Evolutionary conservation across 2,888 invertebrate species (phyloP).

Genomic region (Helleia helle): DNA sequence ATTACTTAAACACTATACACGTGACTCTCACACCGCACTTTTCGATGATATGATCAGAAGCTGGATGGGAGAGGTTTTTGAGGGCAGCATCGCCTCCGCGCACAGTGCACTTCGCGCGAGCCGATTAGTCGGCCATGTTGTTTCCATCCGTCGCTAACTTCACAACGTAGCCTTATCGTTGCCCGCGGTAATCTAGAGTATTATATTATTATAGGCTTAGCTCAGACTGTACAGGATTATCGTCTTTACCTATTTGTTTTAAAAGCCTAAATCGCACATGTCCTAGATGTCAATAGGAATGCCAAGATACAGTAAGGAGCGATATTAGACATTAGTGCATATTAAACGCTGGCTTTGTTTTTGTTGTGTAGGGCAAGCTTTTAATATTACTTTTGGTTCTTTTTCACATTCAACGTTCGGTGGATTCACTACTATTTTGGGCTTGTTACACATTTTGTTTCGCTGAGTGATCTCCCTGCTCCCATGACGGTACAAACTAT

Average conservation of each 20-base stretch:
- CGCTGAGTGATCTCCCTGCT: slow-evolving; percentile 13
- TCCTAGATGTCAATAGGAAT: too few species aligned
- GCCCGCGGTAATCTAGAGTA: neutral
- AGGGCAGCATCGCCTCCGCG: slow-evolving; percentile 64
- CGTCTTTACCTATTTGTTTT: neutral
- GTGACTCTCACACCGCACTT: slow-evolving; percentile 58
- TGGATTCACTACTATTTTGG: slow-evolving; percentile 37
- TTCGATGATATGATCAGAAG: slow-evolving; percentile 56
- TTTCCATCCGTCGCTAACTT: slow-evolving; percentile 38
- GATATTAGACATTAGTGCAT: slow-evolving; percentile 23
- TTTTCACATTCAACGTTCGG: slow-evolving; percentile 32
- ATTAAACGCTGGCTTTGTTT: slow-evolving; percentile 20
- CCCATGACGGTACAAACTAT: too few species aligned
- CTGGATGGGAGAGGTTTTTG: slow-evolving; percentile 56
- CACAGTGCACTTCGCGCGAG: slow-evolving; percentile 30
- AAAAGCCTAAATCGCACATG: neutral
- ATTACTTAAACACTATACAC: slow-evolving; percentile 62
- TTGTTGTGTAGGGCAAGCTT: slow-evolving; percentile 19
- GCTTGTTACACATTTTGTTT: slow-evolving; percentile 17
- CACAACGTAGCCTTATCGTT: slow-evolving; percentile 24
- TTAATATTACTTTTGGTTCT: slow-evolving; percentile 31
- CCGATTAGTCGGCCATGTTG: slow-evolving; percentile 44
- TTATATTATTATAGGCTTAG: too few species aligned
- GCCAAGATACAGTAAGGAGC: too few species aligned
- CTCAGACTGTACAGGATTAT: neutral